Evolutionary conservation across 2,888 invertebrate genomes (phyloP).

Genomic region (Mycalesis mineus): DNA sequence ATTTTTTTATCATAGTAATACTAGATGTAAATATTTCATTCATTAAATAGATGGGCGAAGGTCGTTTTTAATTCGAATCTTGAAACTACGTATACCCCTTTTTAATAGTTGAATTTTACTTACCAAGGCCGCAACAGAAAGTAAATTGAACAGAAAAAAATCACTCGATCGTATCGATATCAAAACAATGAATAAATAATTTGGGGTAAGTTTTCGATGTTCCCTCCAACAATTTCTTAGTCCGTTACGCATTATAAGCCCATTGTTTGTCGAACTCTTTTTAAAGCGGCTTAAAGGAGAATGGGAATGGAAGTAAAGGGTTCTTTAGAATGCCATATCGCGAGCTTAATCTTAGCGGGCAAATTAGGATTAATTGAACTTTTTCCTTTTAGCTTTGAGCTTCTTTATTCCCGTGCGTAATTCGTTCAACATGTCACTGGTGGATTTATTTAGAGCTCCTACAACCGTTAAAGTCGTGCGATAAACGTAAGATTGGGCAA

Average conservation of each 20-base stretch:
- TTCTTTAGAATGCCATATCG: constrained; percentile 70
- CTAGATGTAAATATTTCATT: too few relatives aligned
- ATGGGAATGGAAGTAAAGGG: constrained; percentile 69
- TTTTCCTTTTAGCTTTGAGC: constrained; percentile 62
- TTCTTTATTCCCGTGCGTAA: constrained; percentile 65
- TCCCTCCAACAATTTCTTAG: constrained; percentile 57
- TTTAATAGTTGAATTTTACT: too few relatives aligned
- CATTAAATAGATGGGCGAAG: too few relatives aligned
- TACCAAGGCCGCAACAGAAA: background rate
- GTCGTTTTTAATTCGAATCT: too few relatives aligned
- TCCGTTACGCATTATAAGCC: constrained; percentile 68
- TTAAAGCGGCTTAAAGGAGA: constrained; percentile 71
- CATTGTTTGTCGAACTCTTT: constrained; percentile 72
- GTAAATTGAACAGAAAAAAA: constrained; percentile 12
- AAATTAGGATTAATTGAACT: constrained; percentile 78
- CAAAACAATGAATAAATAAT: constrained; percentile 27
- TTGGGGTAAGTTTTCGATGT: constrained; percentile 50
- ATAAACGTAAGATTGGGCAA: too few relatives aligned
- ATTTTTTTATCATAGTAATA: too few relatives aligned
- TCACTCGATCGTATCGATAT: constrained; percentile 19
- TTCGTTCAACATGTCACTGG: constrained; percentile 60
- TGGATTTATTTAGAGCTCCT: constrained; percentile 48
- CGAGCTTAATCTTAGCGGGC: constrained; percentile 69
- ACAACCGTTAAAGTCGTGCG: constrained; percentile 14
- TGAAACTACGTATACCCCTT: too few relatives aligned